Evolutionary conservation across 1,140 invertebrate genomes (phyloP), one percentile per base, ranked within the genome.

Genomic region (Homarus americanus): DNA sequence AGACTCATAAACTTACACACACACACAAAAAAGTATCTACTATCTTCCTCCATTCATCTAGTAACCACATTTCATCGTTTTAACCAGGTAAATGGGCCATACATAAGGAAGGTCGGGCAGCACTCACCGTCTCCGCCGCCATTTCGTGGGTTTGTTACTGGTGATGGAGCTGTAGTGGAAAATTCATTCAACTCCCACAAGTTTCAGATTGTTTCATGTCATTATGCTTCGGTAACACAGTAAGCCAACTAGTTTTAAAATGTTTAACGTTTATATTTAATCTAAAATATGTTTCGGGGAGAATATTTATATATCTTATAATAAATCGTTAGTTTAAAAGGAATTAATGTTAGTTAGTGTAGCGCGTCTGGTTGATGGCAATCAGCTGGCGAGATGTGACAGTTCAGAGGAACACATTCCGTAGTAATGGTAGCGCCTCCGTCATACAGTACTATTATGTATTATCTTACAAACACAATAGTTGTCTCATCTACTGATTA

Each of bases 81-180:
- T n/a, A n/a, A n/a, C n/a, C n/a, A n/a, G n/a, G n/a, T n/a, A n/a
- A n/a, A n/a, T n/a, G n/a, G n/a, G n/a, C n/a, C n/a, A n/a, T n/a
- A n/a, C n/a, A n/a, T n/a, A n/a, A 32, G 1, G 73, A n/a, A 10
- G n/a, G 41, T 9, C 2, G 38, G 41, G 38, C 78, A 3, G n/a
- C 40, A 80, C 78, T 80, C 78, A 80, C 78, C 40, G 78, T 49
- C 40, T 44, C 78, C 7, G 78, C 78, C 78, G 78, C 78, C 78
- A 80, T 80, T 80, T 80, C 78, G 78, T 80, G 78, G 78, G 78
- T 80, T 80, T 80, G 78, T 80, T 80, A 80, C 78, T 49, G 20
- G 78, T 49, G 78, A 69, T 0, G n/a, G 28, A 32, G 28, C 17
- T 0, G n/a, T 24, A 2, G 28, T 32, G 63, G 63, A 69, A 32